Evolutionary conservation across 2,888 invertebrate genomes (phyloP).

Genomic region (Drosophila fungiperda): DNA sequence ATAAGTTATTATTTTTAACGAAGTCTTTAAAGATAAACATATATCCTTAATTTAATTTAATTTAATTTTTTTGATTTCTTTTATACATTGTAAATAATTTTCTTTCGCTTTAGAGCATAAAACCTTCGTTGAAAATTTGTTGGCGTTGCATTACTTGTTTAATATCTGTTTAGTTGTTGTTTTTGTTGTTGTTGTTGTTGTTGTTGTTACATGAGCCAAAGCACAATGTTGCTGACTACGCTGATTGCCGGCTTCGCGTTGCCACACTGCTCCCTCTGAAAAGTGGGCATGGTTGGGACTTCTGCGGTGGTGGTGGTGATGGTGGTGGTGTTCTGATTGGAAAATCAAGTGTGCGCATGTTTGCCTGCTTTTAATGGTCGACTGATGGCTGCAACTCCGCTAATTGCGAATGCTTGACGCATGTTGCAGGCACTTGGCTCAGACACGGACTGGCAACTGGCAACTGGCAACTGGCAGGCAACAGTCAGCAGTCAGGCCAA

Average conservation of each 20-base stretch:
- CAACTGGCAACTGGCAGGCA: conserved; percentile 20
- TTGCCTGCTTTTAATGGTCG: conserved; percentile 78
- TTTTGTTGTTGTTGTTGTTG: conserved; percentile 26
- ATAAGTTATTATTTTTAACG: not conserved
- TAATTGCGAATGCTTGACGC: conserved; percentile 80
- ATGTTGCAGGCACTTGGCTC: conserved; percentile 77
- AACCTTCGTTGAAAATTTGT: not conserved
- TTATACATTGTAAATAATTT: not conserved
- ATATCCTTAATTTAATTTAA: not conserved
- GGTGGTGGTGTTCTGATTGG: conserved; percentile 66
- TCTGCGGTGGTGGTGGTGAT: conserved; percentile 23
- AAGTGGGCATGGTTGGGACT: conserved; percentile 11
- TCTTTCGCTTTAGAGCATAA: conserved; percentile 15
- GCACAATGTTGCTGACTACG: conserved; percentile 65
- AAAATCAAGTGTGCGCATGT: conserved; percentile 76
- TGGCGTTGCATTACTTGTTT: conserved; percentile 10
- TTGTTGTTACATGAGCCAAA: conserved; percentile 37
- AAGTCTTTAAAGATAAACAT: not conserved
- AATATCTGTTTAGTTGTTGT: conserved; percentile 16
- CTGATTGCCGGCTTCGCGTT: conserved; percentile 20
- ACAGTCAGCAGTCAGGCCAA: conserved; percentile 43
- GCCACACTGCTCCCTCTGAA: not conserved
- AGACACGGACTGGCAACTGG: conserved; percentile 59
- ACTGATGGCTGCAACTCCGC: conserved; percentile 74
- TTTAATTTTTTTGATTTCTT: not conserved